These are phyloP conservation scores for Lasioglossum zephyrum DNA, from an alignment of 2,888 invertebrate species.

Conservation along the genomic window DNA sequence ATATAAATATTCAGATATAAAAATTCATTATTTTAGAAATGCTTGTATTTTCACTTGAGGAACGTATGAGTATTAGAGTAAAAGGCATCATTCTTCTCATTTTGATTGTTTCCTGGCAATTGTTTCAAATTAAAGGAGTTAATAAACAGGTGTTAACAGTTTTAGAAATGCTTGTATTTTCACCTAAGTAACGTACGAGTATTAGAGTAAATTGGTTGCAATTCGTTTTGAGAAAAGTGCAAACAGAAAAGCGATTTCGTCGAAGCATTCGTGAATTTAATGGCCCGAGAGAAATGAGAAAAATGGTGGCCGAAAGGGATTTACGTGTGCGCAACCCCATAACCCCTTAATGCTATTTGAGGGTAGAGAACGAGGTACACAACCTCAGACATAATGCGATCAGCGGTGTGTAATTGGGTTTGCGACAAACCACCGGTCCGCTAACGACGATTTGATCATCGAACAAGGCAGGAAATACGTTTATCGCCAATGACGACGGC, in stretches of 20 bases:
- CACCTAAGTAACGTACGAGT: background rate
- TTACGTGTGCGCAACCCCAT: slow-evolving; percentile 12
- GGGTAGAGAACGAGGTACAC: slow-evolving; percentile 34
- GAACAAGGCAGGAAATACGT: slow-evolving; percentile 17
- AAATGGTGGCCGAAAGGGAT: background rate
- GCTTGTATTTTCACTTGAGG: background rate
- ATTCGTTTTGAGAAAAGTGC: background rate
- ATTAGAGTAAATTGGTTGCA: background rate
- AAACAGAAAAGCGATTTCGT: background rate
- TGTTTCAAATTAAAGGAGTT: too few species aligned
- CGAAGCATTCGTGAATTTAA: background rate
- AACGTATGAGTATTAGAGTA: background rate
- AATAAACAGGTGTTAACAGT: background rate
- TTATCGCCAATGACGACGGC: background rate
- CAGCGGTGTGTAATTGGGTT: slow-evolving; percentile 46
- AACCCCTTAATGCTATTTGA: slow-evolving; percentile 37
- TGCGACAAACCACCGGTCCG: slow-evolving; percentile 38
- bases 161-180: background rate
- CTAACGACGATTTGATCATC: slow-evolving; percentile 35
- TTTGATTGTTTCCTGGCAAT: too few species aligned
- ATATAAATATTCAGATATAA: too few species aligned
- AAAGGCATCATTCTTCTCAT: background rate
- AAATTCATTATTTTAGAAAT: background rate
- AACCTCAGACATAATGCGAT: slow-evolving; percentile 48
- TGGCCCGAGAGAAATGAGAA: background rate